Conservation (phyloP, 30 jellyfish, hydroid and myxozoan species). For the Chrysaora quinquecirrha region DNA sequence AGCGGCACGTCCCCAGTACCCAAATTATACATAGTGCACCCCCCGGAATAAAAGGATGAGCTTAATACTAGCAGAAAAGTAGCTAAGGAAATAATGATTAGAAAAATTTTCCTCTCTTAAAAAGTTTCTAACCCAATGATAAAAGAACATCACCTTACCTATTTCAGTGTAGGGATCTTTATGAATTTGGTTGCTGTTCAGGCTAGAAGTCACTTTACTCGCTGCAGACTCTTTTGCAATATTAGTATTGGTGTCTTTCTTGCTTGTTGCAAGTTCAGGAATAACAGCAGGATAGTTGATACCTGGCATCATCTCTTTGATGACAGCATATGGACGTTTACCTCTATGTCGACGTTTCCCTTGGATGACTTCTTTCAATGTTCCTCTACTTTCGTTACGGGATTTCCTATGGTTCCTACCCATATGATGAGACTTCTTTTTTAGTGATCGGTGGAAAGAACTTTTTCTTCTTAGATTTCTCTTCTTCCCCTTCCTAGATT, state of each 20-base stretch:
- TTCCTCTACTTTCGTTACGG: neutral
- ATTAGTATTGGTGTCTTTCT: neutral
- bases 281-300: neutral
- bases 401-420: neutral
- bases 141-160: too few relatives aligned
- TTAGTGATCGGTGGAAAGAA: neutral
- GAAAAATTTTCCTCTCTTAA: too few relatives aligned
- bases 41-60: too few relatives aligned
- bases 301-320: neutral
- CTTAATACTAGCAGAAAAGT: too few relatives aligned
- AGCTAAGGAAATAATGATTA: too few relatives aligned
- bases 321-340: neutral
- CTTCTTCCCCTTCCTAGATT: neutral
- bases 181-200: too few relatives aligned
- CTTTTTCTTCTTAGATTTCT: neutral
- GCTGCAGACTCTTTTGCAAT: constrained; percentile 46
- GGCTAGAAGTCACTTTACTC: too few relatives aligned
- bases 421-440: neutral
- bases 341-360: neutral
- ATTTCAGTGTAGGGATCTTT: constrained; percentile 78
- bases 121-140: too few relatives aligned
- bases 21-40: too few relatives aligned
- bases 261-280: constrained; percentile 45
- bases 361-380: neutral
- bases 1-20: too few relatives aligned